Evolutionary conservation across 2,113 vertebrate species (phyloP).

Genomic region (Varanus salvator): DNA sequence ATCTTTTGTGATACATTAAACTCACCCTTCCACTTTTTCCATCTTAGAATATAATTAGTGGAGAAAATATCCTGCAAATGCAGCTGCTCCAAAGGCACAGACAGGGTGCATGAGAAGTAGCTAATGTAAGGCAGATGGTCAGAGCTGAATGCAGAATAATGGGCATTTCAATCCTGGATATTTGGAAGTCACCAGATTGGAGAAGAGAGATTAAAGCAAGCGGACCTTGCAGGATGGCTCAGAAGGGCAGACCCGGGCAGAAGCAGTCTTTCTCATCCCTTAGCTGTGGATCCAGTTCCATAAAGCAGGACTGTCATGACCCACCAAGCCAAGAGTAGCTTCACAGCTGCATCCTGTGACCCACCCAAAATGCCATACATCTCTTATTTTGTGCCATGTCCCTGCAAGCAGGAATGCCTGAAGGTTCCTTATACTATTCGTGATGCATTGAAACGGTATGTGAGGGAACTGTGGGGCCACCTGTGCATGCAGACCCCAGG

Average conservation of each 20-base stretch:
- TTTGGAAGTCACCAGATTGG: not conserved
- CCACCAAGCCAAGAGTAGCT: not conserved
- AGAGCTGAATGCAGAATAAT: not conserved
- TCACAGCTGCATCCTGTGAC: not conserved
- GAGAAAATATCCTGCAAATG: not conserved
- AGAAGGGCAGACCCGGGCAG: not conserved
- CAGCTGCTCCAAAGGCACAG: not conserved
- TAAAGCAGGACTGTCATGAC: not conserved
- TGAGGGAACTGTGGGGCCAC: not conserved
- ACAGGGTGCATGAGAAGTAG: not conserved
- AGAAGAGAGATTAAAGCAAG: not conserved
- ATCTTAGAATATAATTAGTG: conserved; percentile 56
- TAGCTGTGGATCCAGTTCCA: not conserved
- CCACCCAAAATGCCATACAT: not conserved
- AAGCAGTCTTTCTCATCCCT: not conserved
- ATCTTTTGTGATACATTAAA: conserved; percentile 39
- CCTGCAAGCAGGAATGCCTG: not conserved
- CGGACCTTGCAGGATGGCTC: not conserved
- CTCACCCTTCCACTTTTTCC: conserved; percentile 42
- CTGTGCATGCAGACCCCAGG: not conserved
- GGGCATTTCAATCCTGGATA: not conserved
- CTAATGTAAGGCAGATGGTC: not conserved
- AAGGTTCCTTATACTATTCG: not conserved
- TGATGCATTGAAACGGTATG: not conserved
- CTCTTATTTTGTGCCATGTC: not conserved